These are phyloP conservation scores for Iguana delicatissima DNA, from an alignment of 2,797 vertebrate species.

Conservation along the genomic window DNA sequence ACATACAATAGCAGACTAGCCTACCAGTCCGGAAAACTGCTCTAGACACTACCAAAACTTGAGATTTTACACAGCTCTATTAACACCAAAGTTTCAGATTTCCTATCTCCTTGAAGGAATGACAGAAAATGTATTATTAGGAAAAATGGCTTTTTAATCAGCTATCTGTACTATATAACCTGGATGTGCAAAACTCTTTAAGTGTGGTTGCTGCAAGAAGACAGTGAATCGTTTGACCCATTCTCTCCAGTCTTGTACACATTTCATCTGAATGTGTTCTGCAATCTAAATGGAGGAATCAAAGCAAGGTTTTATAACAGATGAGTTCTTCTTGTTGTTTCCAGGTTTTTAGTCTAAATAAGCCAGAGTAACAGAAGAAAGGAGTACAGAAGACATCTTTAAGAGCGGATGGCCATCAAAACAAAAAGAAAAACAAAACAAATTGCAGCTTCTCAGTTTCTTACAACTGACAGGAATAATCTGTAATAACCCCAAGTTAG, in stretches of 20 bases:
- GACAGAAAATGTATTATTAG: not conserved
- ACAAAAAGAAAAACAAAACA: not conserved
- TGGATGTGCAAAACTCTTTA: not conserved
- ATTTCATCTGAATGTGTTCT: not conserved
- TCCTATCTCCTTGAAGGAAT: not conserved
- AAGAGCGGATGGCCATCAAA: not conserved
- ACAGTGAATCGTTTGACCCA: not conserved
- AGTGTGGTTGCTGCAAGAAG: not conserved
- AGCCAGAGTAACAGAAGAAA: not conserved
- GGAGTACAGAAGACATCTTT: not conserved
- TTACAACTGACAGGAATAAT: not conserved
- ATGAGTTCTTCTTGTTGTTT: not conserved
- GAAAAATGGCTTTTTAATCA: constrained; percentile 11
- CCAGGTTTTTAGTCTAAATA: not conserved
- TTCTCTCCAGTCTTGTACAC: not conserved
- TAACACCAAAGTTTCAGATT: not conserved
- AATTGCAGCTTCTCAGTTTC: not conserved
- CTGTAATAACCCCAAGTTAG: not conserved
- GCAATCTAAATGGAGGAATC: constrained; percentile 38
- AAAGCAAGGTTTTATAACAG: not conserved
- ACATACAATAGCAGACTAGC: constrained; percentile 11
- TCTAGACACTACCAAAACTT: constrained; percentile 13
- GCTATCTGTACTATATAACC: constrained; percentile 28
- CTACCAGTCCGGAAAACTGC: constrained; percentile 5
- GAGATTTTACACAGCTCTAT: constrained; percentile 5